These are phyloP conservation scores for Chlamydotis undulata DNA, from an alignment of 2,113 vertebrate species.

Conservation along the genomic window DNA sequence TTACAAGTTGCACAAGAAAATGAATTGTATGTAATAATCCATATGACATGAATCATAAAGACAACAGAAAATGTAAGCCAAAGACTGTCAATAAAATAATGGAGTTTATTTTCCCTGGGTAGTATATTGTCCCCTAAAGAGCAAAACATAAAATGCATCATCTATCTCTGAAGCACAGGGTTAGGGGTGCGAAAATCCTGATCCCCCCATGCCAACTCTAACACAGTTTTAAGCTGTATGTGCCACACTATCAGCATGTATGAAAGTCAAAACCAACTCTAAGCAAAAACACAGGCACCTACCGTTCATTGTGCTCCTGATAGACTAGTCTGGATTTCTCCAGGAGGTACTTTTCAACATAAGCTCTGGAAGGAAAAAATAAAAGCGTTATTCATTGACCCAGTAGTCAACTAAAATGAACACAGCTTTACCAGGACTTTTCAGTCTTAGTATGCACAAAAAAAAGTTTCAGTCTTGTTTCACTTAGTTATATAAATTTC, in stretches of 20 bases:
- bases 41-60: neutral
- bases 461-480: conserved; percentile 34
- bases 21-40: neutral
- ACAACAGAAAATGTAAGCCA: neutral
- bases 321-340: conserved; percentile 98
- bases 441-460: neutral
- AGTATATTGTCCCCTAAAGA: neutral
- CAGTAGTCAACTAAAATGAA: neutral
- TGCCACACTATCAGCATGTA: fast-evolving
- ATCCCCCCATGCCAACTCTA: neutral
- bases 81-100: neutral
- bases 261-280: neutral
- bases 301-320: conserved; percentile 98
- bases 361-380: conserved; percentile 83
- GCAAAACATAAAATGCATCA: neutral
- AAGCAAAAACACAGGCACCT: neutral
- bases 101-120: neutral
- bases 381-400: neutral
- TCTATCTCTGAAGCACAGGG: neutral
- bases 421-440: neutral
- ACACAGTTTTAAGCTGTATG: neutral
- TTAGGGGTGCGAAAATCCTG: neutral
- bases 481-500: conserved; percentile 55
- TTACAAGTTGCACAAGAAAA: neutral
- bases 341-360: conserved; percentile 97